phyloP scores from a whole-genome alignment of 2,888 invertebrate species.

The Punctoribates punctum region DNA sequence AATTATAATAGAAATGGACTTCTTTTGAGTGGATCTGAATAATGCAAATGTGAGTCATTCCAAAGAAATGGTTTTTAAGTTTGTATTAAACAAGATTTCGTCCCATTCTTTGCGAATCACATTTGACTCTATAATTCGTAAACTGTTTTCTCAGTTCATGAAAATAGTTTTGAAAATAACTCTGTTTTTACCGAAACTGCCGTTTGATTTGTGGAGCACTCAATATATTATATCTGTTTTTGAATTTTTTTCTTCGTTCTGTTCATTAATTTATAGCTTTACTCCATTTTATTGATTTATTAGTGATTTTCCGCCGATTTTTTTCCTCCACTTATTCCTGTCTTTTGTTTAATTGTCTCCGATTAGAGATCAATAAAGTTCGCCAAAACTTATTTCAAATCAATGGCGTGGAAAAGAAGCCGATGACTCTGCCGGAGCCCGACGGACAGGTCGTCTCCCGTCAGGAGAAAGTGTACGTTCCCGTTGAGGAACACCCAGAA shows the following conservation, averaged over 20 bases:
- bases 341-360: not conserved
- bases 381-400: conserved; percentile 97
- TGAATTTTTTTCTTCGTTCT: too few relatives aligned
- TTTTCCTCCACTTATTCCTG: not conserved
- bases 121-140: not conserved
- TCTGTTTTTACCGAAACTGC: too few relatives aligned
- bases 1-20: too few relatives aligned
- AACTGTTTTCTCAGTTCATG: not conserved
- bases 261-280: not conserved
- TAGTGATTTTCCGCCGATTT: not conserved
- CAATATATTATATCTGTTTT: too few relatives aligned
- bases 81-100: too few relatives aligned
- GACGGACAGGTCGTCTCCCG: conserved; percentile 85
- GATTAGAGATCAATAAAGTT: conserved; percentile 93
- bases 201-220: too few relatives aligned
- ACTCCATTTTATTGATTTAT: not conserved
- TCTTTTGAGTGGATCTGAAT: too few relatives aligned
- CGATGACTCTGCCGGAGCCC: conserved; percentile 81
- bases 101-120: not conserved
- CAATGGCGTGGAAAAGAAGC: conserved; percentile 93
- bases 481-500: conserved; percentile 99
- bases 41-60: too few relatives aligned
- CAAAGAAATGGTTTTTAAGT: too few relatives aligned
- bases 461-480: conserved; percentile 99
- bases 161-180: too few relatives aligned